Evolutionary conservation across 2,113 vertebrate species (phyloP), one percentile per base, ranked within the genome.

Genomic region (Telmatochromis sp.): DNA sequence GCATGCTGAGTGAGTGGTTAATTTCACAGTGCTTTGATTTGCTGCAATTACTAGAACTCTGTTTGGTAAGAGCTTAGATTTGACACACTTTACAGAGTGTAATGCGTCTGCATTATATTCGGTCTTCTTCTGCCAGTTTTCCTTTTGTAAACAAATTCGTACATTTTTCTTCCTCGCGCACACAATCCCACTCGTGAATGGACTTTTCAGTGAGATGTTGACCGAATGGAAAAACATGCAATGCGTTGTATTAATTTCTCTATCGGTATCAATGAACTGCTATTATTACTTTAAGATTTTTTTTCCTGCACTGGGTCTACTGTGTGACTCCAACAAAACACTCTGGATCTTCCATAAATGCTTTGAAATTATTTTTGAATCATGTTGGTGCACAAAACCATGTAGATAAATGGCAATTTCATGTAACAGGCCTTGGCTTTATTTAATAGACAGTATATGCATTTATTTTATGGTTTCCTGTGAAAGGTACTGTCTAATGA

Each of bases 11-110:
- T 93, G 87, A 91, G 91, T 92, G 93, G 58, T 93, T 90, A 51
- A 93, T 92, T 95, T 95, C 93, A 94, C 92, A 80, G 81, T 83
- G 92, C 92, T 94, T 92, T 93, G 95, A 91, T 95, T 95, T 95
- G 91, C 88, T 92, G 91, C 93, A 91, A 82, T 92, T 92, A 93
- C 86, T 89, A 91, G 89, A 94, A 91, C 60, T 89, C 87, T 90
- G 86, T 92, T 93, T 90, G 88, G 88, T 93, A 75, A 90, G 86
- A 86, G 92, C 91, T 91, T 93, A 91, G 90, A 89, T 95, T 95
- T 95, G 94, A 94, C 90, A 90, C 93, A 92, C 90, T 90, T 93
- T 90, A 89, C 55, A 82, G 78, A 93, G 83, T 89, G 88, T 92
- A 82, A 92, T 87, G 90, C 90, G 88, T 83, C 91, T 90, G 89